Conservation (phyloP, 1,140 invertebrate genomes). For the Lutraria rhynchaena region DNA sequence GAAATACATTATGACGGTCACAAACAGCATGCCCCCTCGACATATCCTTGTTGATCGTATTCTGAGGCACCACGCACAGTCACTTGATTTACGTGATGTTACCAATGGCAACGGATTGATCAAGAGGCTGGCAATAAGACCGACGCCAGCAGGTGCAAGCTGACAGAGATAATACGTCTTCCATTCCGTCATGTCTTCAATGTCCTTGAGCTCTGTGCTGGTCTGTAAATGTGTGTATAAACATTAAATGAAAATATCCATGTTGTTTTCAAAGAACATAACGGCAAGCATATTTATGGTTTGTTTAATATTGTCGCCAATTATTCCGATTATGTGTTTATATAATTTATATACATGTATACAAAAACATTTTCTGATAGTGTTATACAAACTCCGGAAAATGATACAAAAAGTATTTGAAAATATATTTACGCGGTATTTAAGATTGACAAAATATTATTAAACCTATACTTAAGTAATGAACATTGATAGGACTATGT, state of each 20-base stretch:
- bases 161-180: constrained; percentile 23
- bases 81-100: not conserved
- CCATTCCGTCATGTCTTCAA: constrained; percentile 33
- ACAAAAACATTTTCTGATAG: not conserved
- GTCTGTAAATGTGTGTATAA: not conserved
- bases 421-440: too few species aligned
- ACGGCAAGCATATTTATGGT: too few species aligned
- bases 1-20: constrained; percentile 20
- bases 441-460: too few species aligned
- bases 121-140: constrained; percentile 17
- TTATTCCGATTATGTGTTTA: too few species aligned
- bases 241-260: too few species aligned
- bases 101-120: constrained; percentile 34
- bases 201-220: not conserved
- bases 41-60: constrained; percentile 25
- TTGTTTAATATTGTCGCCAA: too few species aligned
- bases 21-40: constrained; percentile 41
- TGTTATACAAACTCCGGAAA: too few species aligned
- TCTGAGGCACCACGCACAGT: constrained; percentile 27
- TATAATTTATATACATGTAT: constrained; percentile 9
- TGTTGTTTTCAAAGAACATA: too few species aligned
- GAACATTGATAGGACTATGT: too few species aligned
- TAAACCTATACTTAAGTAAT: too few species aligned
- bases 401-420: too few species aligned
- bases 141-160: constrained; percentile 20